phyloP scores from a whole-genome alignment of 1,140 invertebrate genomes.

The Grapholita molesta region DNA sequence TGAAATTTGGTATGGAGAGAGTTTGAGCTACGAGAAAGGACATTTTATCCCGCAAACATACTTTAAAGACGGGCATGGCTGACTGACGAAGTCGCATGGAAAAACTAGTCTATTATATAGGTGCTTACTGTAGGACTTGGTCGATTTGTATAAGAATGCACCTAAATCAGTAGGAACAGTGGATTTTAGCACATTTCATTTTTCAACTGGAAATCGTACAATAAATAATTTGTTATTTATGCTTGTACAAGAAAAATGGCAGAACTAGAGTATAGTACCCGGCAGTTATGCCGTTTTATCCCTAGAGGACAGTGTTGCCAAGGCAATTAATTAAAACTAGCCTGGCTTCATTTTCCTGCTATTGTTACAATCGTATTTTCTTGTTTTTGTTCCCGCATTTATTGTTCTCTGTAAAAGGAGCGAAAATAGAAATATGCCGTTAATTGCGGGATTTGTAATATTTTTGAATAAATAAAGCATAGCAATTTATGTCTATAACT shows the following conservation, averaged over 20 bases:
- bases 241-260: neutral
- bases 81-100: no score
- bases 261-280: neutral
- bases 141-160: no score
- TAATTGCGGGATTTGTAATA: neutral
- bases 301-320: neutral
- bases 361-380: neutral
- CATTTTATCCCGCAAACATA: no score
- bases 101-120: no score
- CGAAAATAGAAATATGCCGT: neutral
- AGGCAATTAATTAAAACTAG: slow-evolving; percentile 1
- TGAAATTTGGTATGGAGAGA: no score
- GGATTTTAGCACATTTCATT: neutral
- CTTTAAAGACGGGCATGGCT: no score
- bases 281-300: neutral
- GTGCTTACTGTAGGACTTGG: no score
- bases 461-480: neutral
- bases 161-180: no score
- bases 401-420: neutral
- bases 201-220: neutral
- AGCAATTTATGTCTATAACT: no score
- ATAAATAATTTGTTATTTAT: neutral
- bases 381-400: neutral
- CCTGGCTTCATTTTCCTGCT: neutral
- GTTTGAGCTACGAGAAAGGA: no score